Conservation (phyloP, 2,888 invertebrate species). For the Orgyia antiqua region DNA sequence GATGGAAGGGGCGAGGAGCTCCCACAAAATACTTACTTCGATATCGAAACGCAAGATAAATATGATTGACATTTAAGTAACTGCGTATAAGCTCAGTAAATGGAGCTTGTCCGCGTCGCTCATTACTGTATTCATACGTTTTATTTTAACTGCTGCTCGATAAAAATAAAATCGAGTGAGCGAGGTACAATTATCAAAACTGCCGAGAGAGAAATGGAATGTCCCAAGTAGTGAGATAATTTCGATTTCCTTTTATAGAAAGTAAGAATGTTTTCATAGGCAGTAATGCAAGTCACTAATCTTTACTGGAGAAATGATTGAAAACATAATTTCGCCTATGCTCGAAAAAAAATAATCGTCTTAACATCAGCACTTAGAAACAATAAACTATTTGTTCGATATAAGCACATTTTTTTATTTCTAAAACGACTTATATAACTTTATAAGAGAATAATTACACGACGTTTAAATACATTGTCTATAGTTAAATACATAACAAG, state of each 20-base stretch:
- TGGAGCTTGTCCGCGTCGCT: constrained; percentile 25
- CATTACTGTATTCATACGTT: constrained; percentile 30
- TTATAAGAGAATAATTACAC: no score
- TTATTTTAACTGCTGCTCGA: constrained; percentile 35
- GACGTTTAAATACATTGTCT: no score
- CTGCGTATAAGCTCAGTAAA: constrained; percentile 12
- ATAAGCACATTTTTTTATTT: no score
- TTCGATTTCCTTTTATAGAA: constrained; percentile 77
- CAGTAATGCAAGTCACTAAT: constrained; percentile 42
- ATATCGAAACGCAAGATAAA: constrained; percentile 16
- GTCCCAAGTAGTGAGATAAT: constrained; percentile 66
- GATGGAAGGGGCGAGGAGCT: constrained; percentile 33
- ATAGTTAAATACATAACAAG: no score
- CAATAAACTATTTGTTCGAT: no score
- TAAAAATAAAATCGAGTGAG: constrained; percentile 54
- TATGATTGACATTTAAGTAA: constrained; percentile 13
- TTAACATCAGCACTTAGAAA: no score
- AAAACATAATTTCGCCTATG: constrained; percentile 8
- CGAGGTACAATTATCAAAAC: constrained; percentile 63
- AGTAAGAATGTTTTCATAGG: constrained; percentile 68
- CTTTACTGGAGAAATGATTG: constrained; percentile 28
- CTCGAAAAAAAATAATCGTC: no score
- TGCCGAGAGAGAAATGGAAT: constrained; percentile 71
- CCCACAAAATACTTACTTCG: constrained; percentile 23
- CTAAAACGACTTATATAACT: no score